phyloP scores from a whole-genome alignment of 2,888 invertebrate genomes.

The Drosophila prolongata region DNA sequence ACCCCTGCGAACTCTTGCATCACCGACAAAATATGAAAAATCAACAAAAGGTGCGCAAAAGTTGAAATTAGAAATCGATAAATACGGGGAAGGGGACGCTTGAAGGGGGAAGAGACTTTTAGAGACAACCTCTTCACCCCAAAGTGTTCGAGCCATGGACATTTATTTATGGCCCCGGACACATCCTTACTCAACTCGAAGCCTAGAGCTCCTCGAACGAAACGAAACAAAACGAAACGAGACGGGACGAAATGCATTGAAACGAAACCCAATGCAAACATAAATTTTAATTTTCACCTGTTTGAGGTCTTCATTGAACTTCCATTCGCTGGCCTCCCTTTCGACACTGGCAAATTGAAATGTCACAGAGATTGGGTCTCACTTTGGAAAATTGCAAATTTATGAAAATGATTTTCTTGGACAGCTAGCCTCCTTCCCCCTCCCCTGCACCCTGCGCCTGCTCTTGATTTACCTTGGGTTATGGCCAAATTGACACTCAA shows the following conservation, averaged over 20 bases:
- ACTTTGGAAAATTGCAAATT: constrained; percentile 39
- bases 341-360: constrained; percentile 61
- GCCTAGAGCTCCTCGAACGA: constrained; percentile 2
- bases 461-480: constrained; percentile 37
- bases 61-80: constrained; percentile 69
- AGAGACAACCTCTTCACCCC: constrained; percentile 32
- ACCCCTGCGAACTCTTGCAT: constrained; percentile 75
- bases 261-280: constrained; percentile 39
- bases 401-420: constrained; percentile 55
- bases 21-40: constrained; percentile 23
- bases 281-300: constrained; percentile 72
- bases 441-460: background rate
- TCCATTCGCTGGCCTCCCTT: constrained; percentile 1
- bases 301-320: constrained; percentile 28
- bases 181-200: constrained; percentile 36
- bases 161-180: constrained; percentile 51
- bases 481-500: constrained; percentile 50
- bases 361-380: constrained; percentile 54
- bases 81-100: constrained; percentile 10
- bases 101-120: background rate
- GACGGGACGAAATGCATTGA: too few species aligned
- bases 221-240: background rate
- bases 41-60: constrained; percentile 30
- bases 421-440: constrained; percentile 21
- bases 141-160: constrained; percentile 20